phyloP scores from a whole-genome alignment of 2,113 vertebrate genomes.

The Crotalus horridus region DNA sequence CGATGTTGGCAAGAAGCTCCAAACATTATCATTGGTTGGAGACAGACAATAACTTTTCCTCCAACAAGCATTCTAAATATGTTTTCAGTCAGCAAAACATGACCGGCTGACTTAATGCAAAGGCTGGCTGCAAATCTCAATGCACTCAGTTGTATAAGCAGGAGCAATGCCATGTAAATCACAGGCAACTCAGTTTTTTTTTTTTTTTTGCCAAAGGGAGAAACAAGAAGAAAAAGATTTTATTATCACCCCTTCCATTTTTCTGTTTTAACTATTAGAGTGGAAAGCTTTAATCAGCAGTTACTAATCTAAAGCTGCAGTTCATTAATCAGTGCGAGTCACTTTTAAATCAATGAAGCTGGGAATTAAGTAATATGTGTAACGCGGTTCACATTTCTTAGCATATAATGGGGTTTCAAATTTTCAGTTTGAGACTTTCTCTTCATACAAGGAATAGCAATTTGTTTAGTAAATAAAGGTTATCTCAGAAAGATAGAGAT shows the following conservation, averaged over 20 bases:
- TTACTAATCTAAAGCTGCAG: neutral
- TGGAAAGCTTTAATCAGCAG: neutral
- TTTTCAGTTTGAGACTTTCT: neutral
- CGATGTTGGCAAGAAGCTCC: slow-evolving; percentile 41
- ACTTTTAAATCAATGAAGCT: neutral
- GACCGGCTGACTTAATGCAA: slow-evolving; percentile 3
- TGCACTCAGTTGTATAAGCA: rapidly evolving
- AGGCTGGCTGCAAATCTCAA: neutral
- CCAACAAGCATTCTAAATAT: neutral
- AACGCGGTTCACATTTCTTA: neutral
- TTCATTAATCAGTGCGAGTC: neutral
- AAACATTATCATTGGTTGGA: neutral
- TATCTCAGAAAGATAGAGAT: neutral
- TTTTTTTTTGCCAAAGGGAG: neutral
- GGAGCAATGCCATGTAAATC: neutral
- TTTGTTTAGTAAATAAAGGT: neutral
- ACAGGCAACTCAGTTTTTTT: neutral
- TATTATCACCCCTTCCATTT: neutral
- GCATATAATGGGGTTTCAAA: neutral
- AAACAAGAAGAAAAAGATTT: neutral
- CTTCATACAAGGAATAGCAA: neutral
- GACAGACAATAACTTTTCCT: slow-evolving; percentile 20
- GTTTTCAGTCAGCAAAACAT: neutral
- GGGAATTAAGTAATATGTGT: neutral
- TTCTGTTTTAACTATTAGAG: neutral